Percentiles rank a stretch among this genome's conserved stretches.
These are phyloP conservation scores for Bombyx huttoni DNA, from an alignment of 2,888 invertebrate species.

Conservation along the genomic window DNA sequence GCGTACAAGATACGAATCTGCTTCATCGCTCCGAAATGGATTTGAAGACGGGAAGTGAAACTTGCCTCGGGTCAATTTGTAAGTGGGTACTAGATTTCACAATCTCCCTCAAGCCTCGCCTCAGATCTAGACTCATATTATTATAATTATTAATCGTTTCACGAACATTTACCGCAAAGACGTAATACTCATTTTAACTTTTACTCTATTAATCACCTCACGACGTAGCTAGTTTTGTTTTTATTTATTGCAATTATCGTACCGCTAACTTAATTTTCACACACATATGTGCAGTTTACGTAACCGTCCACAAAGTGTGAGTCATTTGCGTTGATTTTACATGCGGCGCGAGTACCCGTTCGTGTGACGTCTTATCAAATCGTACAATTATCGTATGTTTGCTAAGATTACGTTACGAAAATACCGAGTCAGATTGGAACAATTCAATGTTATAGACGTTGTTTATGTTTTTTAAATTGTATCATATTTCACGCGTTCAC, in stretches of 20 bases:
- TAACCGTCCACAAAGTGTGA: conserved; percentile 15
- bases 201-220: conserved; percentile 1
- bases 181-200: neutral
- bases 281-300: conserved; percentile 14
- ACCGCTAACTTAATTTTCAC: conserved; percentile 11
- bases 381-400: conserved; percentile 10
- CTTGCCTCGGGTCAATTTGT: conserved; percentile 20
- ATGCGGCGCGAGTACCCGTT: conserved; percentile 8
- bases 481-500: conserved; percentile 2
- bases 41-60: conserved; percentile 41
- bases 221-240: neutral
- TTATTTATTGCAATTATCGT: conserved; percentile 14
- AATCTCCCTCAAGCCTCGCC: conserved; percentile 14
- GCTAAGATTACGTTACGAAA: conserved; percentile 2
- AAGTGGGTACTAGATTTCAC: conserved; percentile 17
- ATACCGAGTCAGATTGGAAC: neutral
- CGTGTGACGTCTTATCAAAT: conserved; percentile 14
- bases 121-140: conserved; percentile 10
- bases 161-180: too few relatives aligned
- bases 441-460: conserved; percentile 5
- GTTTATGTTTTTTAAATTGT: neutral
- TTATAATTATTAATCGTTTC: neutral
- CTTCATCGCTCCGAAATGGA: conserved; percentile 18
- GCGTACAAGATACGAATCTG: conserved; percentile 13
- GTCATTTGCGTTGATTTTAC: conserved; percentile 13